Base-by-base conservation (phyloP, 2,113 vertebrate species). In the Pleuronectes platessa region DNA sequence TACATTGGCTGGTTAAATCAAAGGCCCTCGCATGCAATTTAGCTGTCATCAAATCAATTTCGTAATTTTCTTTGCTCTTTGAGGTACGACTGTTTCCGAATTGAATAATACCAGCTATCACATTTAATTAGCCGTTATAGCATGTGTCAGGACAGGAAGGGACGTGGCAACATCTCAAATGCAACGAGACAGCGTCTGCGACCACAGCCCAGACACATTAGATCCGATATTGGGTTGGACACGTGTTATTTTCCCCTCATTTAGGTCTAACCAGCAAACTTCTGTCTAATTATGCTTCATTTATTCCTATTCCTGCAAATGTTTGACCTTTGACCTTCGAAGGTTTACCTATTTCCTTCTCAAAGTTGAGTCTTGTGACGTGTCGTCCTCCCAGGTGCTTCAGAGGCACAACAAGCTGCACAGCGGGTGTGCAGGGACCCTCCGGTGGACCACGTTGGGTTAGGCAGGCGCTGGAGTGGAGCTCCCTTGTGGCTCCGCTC, bases 21-120 rank as follows among this genome's bases (percentile, higher is more conserved):
- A 42, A 93, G 90, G 94, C 95, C 95, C 94, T 95, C 96, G 97
- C 95, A 95, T 93, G 94, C 95, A 96, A 96, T 97, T 95, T 96
- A 95, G 95, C 95, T 95, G 96, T 97, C 96, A 96, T 96, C 96
- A 95, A 97, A 98, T 97, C 96, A 97, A 97, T 96, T 94, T 92
- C 78, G 90, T 92, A 88, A 92, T 93, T 93, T 91, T 92, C 90
- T 90, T 92, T 92, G 91, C 89, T 93, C 92, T 92, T 93, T 90
- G 91, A 91, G 91, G 91, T 94, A 90, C 88, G 85, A 92, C 90
- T 92, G 90, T 90, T 91, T 90, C 83, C 82, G 89, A 92, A 93
- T 93, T 93, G 90, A 93, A 93, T 92, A 93, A 94, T 93, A 87
- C 80, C 88, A 77, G 90, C 91, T 88, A 88, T 92, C 92, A 91